Base-by-base conservation (phyloP, 2,797 vertebrate genomes). In the Lithobates pipiens region DNA sequence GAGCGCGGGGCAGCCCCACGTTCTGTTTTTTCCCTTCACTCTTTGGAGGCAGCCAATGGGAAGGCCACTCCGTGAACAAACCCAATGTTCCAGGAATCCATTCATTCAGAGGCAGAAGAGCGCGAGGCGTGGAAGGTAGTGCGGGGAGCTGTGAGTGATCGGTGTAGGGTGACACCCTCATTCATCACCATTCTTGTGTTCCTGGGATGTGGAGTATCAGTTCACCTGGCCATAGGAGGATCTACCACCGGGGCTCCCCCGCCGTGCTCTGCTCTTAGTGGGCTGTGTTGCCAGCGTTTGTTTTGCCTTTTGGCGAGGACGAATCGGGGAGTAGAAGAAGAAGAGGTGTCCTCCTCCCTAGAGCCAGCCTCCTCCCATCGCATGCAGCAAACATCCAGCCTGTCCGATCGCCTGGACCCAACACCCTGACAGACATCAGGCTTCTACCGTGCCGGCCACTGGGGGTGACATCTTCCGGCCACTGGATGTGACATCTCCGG, bases 1-100 rank as follows among this genome's bases (percentile, higher is more conserved):
- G 90, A 10, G 91, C 87, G 92, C 95, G 92, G 94, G 94, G 95
- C 95, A 93, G 94, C 93, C 90, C 90, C 92, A 94, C 94, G 94
- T 96, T 83, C 94, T 94, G 92, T 93, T 95, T 93, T 94, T 76
- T 77, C 21, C 21, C 61, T 69, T 23, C 42, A 39, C 91, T 90
- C 77, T n/a, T 50, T n/a, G 84, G 90, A 90, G 91, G 90, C 91
- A 94, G 93, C 95, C 94, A 94, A 94, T 95, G 92, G 93, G 93
- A 94, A 89, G 86, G 71, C 91, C 88, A 9, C 91, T 90, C 88
- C 86, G 89, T 86, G 91, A 92, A 94, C 93, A 93, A 95, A 94
- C 94, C 92, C 92, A 76, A 91, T 92, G 90, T 89, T 88, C 91
- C 86, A 89, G 91, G 90, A 88, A 89, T 92, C 90, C 95, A 95